Evolutionary conservation across 2,888 invertebrate species (phyloP), one percentile per base, ranked within the genome.

Genomic region (Sinohyriopsis cumingii): DNA sequence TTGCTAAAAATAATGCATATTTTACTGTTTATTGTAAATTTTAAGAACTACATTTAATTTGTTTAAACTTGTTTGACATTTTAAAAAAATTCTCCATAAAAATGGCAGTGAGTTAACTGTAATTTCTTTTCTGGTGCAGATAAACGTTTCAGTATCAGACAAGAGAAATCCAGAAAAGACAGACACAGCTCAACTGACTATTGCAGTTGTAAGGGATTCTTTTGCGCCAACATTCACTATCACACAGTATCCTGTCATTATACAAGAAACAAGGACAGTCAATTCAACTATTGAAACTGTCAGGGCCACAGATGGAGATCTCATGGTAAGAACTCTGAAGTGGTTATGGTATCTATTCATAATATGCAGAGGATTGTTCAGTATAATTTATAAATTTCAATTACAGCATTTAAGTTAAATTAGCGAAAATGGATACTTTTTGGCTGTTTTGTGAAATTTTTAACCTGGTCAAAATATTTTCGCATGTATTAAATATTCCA

Each of bases 191-290:
- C 67, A 72, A 6, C 82, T 86, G 2, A 79, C 76, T 22, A 71
- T 88, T 56, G 80, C 61, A 6, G 78, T 88, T 56, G 71, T 67
- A n/a, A 79, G 81, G 20, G 81, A 84, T 69, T 68, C 73, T 33
- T 68, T 65, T n/a, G 54, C 57, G 4, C 86, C 85, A 20, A 20
- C 55, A 1, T 69, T 83, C 20, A 9, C 59, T 18, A 28, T 65
- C 15, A 59, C 22, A 0, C 59, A 12, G 5, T 83, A 82, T 64
- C 54, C n/a, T 5, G 60, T 59, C 7, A 67, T 9, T 15, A 77
- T 82, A 19, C 63, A 65, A 19, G 85, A 86, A 60, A 79, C 69
- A n/a, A 54, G 55, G 55, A 61, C 73, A 5, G 59, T 76, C 6
- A 75, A 70, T 6, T 28, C 54, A 22, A 53, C 62, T 53, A 65